phyloP scores from a whole-genome alignment of 2,113 vertebrate species.

The Poeciliopsis turrubarensis region DNA sequence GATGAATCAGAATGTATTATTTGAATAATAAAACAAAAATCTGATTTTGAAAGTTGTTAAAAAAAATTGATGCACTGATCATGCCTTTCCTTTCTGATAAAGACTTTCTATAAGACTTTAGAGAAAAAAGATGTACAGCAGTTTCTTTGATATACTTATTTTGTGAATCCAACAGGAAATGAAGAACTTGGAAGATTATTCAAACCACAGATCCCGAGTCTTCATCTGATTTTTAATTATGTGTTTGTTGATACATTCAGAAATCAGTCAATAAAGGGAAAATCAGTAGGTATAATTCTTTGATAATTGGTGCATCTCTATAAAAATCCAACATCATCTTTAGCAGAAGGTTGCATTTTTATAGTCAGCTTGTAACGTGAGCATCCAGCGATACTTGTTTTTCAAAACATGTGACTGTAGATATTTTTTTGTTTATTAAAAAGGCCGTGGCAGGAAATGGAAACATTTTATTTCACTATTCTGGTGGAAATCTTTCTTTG shows the following conservation, averaged over 20 bases:
- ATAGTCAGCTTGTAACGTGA: constrained; percentile 1
- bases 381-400: constrained; percentile 12
- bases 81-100: too few relatives aligned
- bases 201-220: too few relatives aligned
- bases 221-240: neutral
- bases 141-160: too few relatives aligned
- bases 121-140: too few relatives aligned
- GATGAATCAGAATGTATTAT: too few relatives aligned
- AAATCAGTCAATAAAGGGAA: neutral
- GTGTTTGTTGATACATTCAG: neutral
- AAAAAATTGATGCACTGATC: too few relatives aligned
- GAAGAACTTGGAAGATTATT: too few relatives aligned
- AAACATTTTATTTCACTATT: constrained; percentile 22
- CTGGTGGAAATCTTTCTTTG: constrained; percentile 4
- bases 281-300: neutral
- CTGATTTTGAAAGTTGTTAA: too few relatives aligned
- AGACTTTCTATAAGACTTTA: too few relatives aligned
- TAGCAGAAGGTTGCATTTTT: neutral
- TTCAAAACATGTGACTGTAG: constrained; percentile 34
- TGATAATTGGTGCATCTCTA: neutral
- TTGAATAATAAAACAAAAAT: too few relatives aligned
- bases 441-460: constrained; percentile 18
- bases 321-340: neutral
- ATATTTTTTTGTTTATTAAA: constrained; percentile 15
- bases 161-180: too few relatives aligned